These are phyloP conservation scores for Mareca strepera DNA, from an alignment of 2,797 vertebrate species.

Conservation along the genomic window DNA sequence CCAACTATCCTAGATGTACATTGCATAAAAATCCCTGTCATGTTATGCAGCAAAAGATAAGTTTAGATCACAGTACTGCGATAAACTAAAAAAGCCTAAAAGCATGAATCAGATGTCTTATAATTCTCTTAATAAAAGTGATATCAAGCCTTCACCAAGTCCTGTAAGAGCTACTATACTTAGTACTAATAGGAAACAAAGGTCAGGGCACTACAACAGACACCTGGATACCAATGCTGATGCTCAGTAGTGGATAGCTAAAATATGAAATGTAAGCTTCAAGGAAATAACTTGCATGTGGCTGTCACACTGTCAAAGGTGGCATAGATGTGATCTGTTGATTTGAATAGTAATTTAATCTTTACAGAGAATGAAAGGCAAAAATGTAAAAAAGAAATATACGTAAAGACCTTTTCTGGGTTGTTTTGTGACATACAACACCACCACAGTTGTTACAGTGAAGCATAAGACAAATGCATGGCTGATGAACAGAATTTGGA, in stretches of 20 bases:
- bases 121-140: neutral
- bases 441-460: neutral
- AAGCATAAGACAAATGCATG: neutral
- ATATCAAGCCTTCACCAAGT: neutral
- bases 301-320: neutral
- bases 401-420: neutral
- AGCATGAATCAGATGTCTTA: neutral
- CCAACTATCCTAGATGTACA: neutral
- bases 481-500: neutral
- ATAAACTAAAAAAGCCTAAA: neutral
- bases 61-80: neutral
- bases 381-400: neutral
- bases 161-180: neutral
- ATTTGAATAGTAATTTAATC: neutral
- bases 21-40: neutral
- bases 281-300: neutral
- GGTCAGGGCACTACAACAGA: neutral
- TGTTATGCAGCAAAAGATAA: neutral
- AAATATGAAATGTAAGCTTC: neutral
- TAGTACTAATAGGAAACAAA: neutral
- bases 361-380: neutral
- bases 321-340: neutral
- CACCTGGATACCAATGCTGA: neutral
- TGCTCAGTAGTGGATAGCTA: neutral
- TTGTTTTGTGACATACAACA: neutral